Percentiles rank a stretch among this genome's conserved stretches.
phyloP scores from a whole-genome alignment of 2,888 invertebrate species.

The Myopa tessellatipennis region DNA sequence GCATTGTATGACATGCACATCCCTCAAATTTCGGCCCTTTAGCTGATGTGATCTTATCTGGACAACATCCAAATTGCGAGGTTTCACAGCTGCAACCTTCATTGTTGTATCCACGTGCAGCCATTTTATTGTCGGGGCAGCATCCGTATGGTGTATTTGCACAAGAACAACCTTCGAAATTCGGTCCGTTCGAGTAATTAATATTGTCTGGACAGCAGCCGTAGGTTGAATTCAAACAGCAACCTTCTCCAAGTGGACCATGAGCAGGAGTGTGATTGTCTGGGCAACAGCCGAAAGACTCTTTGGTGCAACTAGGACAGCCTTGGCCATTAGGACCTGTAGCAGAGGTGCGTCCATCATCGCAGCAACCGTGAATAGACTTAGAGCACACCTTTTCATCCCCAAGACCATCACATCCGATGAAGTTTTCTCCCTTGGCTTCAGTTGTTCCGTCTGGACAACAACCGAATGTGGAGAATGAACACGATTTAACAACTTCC shows the following conservation, averaged over 20 bases:
- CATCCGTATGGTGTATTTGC: conserved; percentile 82
- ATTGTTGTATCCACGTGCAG: conserved; percentile 81
- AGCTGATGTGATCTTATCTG: conserved; percentile 82
- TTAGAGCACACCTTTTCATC: conserved; percentile 69
- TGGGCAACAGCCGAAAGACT: conserved; percentile 87
- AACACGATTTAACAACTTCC: conserved; percentile 62
- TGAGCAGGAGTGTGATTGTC: conserved; percentile 87
- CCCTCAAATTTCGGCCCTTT: conserved; percentile 82
- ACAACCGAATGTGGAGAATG: conserved; percentile 72
- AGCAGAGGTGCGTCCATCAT: conserved; percentile 76
- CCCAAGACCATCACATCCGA: conserved; percentile 55
- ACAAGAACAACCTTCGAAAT: conserved; percentile 84
- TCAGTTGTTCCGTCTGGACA: conserved; percentile 77
- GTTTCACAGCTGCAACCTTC: conserved; percentile 87
- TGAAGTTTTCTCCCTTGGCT: conserved; percentile 72
- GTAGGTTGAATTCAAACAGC: conserved; percentile 77
- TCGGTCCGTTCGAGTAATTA: conserved; percentile 82
- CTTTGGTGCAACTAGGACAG: conserved; percentile 78
- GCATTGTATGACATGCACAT: conserved; percentile 85
- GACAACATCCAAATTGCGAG: conserved; percentile 83
- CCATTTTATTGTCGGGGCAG: conserved; percentile 84
- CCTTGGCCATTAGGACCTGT: conserved; percentile 78
- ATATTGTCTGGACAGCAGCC: conserved; percentile 95
- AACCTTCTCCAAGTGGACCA: conserved; percentile 85
- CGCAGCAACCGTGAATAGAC: conserved; percentile 80